These are phyloP conservation scores for Crocallis elinguaria DNA, from an alignment of 2,888 invertebrate species.

Conservation along the genomic window DNA sequence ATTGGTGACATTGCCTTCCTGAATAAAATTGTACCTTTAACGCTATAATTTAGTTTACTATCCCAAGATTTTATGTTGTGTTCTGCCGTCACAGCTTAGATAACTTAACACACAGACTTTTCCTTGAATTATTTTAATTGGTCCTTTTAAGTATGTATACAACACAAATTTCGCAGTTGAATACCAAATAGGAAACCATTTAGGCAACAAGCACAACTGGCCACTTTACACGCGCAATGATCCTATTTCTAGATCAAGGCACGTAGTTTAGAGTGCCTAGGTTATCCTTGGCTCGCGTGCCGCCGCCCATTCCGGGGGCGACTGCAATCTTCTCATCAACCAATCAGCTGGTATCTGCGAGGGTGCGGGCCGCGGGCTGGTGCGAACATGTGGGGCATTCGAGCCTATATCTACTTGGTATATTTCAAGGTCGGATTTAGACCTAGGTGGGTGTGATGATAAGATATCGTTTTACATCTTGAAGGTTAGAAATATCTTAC, in stretches of 20 bases:
- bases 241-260: neutral
- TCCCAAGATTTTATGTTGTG: too few relatives aligned
- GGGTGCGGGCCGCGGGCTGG: constrained; percentile 37
- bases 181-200: constrained; percentile 3
- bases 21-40: too few relatives aligned
- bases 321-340: constrained; percentile 54
- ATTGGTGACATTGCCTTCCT: too few relatives aligned
- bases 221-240: neutral
- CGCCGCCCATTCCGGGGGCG: constrained; percentile 43
- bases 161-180: neutral
- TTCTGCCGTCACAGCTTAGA: too few relatives aligned
- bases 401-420: neutral
- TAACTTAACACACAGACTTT: too few relatives aligned
- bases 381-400: constrained; percentile 17
- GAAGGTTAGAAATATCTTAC: too few relatives aligned
- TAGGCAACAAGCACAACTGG: constrained; percentile 1
- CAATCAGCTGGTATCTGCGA: constrained; percentile 43
- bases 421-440: too few relatives aligned
- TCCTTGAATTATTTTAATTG: too few relatives aligned
- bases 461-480: too few relatives aligned
- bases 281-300: constrained; percentile 40
- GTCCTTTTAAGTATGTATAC: too few relatives aligned
- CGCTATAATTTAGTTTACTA: too few relatives aligned
- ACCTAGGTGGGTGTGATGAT: too few relatives aligned
- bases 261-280: constrained; percentile 4